Evolutionary conservation across 92 coral and sea anemone genomes (phyloP).

Genomic region (Bergia sp.): DNA sequence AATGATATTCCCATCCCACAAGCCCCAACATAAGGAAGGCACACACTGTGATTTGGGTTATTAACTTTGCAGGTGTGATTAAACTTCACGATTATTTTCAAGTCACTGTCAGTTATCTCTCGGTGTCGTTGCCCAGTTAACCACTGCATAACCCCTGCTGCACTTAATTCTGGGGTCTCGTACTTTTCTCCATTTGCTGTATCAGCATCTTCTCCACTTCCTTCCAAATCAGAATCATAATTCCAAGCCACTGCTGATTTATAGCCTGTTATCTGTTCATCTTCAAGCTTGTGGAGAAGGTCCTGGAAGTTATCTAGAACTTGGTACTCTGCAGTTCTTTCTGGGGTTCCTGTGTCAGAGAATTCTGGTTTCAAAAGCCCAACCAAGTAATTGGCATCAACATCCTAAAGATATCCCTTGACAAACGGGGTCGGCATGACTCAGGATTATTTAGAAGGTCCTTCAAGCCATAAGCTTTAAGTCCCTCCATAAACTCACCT

Average conservation of each 20-base stretch:
- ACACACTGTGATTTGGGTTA: constrained; percentile 39
- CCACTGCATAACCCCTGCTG: constrained; percentile 39
- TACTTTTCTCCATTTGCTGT: background rate
- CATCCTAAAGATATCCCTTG: background rate
- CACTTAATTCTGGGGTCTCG: constrained; percentile 3
- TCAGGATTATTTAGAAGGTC: background rate
- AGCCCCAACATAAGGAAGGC: constrained; percentile 48
- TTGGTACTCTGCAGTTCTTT: too few relatives aligned
- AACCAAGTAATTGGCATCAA: constrained; percentile 37
- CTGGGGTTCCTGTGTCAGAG: background rate
- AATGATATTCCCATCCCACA: constrained; percentile 45
- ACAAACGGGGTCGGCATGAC: constrained; percentile 20
- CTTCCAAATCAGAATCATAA: background rate
- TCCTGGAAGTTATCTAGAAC: constrained; percentile 46
- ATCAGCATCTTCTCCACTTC: background rate
- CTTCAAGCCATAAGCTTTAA: background rate
- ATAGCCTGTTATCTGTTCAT: constrained; percentile 24
- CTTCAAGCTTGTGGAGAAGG: constrained; percentile 12
- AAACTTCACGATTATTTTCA: constrained; percentile 11
- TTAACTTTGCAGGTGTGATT: constrained; percentile 32
- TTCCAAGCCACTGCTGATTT: constrained; percentile 35
- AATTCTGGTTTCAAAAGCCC: constrained; percentile 5
- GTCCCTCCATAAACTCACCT: constrained; percentile 9
- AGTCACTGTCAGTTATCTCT: background rate
- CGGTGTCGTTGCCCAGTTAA: constrained; percentile 42